Evolutionary conservation across 2,888 invertebrate species (phyloP).

Genomic region (Sylvicola fuscatus): DNA sequence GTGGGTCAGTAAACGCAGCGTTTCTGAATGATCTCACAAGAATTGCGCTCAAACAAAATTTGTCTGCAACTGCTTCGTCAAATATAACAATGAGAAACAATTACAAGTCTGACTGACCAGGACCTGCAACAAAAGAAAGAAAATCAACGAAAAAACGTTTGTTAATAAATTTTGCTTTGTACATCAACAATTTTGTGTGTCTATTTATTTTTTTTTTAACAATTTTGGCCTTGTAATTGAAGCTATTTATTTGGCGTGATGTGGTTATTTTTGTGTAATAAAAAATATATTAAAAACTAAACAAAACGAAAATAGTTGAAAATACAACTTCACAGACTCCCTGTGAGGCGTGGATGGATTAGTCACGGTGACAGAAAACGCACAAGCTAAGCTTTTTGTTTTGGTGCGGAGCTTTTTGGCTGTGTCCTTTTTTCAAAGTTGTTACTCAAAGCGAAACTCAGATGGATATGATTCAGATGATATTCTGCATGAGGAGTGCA

Average conservation of each 20-base stretch:
- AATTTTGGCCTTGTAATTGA: neutral
- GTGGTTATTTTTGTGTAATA: neutral
- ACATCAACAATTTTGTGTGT: too few relatives aligned
- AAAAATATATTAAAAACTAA: neutral
- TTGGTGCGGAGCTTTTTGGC: too few relatives aligned
- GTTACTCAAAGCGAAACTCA: too few relatives aligned
- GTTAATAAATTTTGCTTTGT: neutral
- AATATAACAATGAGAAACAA: neutral
- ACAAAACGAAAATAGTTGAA: slow-evolving; percentile 2
- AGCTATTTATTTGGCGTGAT: neutral
- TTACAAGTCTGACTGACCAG: slow-evolving; percentile 39
- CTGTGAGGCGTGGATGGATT: too few relatives aligned
- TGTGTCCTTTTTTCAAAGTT: too few relatives aligned
- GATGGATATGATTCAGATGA: too few relatives aligned
- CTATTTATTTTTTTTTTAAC: neutral
- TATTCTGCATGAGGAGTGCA: too few relatives aligned
- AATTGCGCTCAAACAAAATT: too few relatives aligned
- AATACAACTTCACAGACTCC: neutral
- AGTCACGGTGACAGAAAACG: too few relatives aligned
- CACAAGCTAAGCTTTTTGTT: too few relatives aligned
- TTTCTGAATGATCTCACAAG: too few relatives aligned
- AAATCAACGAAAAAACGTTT: slow-evolving; percentile 3
- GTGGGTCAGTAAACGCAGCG: too few relatives aligned
- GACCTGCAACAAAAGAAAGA: slow-evolving; percentile 28
- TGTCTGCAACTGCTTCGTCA: neutral